Evolutionary conservation across 2,888 invertebrate genomes (phyloP).

Genomic region (Phyllotreta striolata): DNA sequence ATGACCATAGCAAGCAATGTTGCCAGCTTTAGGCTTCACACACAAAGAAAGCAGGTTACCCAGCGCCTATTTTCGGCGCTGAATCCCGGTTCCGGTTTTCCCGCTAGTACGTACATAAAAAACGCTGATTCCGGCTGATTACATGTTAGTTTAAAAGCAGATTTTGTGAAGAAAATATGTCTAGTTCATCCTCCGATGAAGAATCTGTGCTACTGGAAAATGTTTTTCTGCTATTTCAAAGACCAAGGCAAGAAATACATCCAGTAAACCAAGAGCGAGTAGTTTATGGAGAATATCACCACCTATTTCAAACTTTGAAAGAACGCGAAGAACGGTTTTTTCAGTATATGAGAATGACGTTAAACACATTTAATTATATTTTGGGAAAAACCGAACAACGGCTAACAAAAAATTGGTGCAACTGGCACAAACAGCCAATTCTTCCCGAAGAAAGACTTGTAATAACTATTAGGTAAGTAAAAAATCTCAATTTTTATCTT

Average conservation of each 20-base stretch:
- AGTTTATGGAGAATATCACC: too few species aligned
- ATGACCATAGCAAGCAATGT: too few species aligned
- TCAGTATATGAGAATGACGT: constrained; percentile 20
- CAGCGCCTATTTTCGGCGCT: too few species aligned
- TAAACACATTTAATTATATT: constrained; percentile 16
- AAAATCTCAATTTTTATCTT: background rate
- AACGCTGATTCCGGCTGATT: too few species aligned
- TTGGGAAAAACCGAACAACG: constrained; percentile 9
- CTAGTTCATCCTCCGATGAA: constrained; percentile 21
- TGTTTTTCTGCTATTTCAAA: constrained; percentile 6
- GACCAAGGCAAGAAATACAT: constrained; percentile 12
- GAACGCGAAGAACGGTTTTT: constrained; percentile 20
- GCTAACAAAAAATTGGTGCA: constrained; percentile 23
- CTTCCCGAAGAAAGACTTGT: constrained; percentile 17
- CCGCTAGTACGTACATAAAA: too few species aligned
- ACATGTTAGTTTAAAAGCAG: constrained; percentile 21
- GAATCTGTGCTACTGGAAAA: constrained; percentile 10
- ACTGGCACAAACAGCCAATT: constrained; percentile 20
- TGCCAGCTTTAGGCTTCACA: too few species aligned
- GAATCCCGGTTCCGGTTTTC: too few species aligned
- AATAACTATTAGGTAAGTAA: constrained; percentile 21
- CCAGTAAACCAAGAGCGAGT: constrained; percentile 15
- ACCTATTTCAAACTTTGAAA: constrained; percentile 21
- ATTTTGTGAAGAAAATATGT: constrained; percentile 12
- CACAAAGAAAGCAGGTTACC: too few species aligned